Evolutionary conservation across 1,140 invertebrate species (phyloP).

Genomic region (Meloidogyne exigua): DNA sequence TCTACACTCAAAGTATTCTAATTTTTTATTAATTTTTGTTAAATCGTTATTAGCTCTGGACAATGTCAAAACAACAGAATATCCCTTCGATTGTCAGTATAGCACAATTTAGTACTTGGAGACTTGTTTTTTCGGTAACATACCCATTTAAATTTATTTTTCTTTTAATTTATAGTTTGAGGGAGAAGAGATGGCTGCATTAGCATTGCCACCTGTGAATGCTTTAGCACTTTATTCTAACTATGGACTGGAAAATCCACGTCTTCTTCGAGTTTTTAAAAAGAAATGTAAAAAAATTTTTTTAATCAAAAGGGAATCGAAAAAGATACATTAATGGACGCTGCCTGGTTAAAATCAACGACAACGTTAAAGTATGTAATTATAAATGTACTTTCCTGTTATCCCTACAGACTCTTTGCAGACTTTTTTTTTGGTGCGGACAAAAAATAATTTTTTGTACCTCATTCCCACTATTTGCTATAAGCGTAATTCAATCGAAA

Average conservation of each 20-base stretch:
- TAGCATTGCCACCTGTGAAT: constrained; percentile 14
- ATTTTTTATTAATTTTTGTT: neutral
- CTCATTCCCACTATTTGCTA: too few species aligned
- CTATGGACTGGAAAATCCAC: constrained; percentile 24
- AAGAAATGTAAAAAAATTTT: neutral
- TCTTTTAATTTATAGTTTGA: constrained; percentile 26
- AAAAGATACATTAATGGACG: constrained; percentile 24
- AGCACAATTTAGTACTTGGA: constrained; percentile 31
- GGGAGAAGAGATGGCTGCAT: constrained; percentile 37
- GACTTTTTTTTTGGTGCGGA: too few species aligned
- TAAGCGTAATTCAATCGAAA: too few species aligned
- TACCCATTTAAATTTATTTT: constrained; percentile 3
- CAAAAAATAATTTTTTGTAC: too few species aligned
- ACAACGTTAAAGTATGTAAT: constrained; percentile 5
- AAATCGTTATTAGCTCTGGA: constrained; percentile 15
- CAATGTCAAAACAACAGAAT: constrained; percentile 20
- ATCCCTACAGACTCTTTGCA: too few species aligned
- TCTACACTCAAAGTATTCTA: constrained; percentile 7
- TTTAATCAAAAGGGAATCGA: constrained; percentile 24
- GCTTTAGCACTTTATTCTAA: constrained; percentile 27
- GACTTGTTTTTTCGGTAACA: constrained; percentile 35
- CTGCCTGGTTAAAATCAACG: constrained; percentile 25
- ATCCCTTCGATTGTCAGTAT: neutral
- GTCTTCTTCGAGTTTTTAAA: constrained; percentile 9
- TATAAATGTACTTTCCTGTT: too few species aligned